Conservation (phyloP, 1,140 invertebrate genomes). For the Drosophila mojavensis region DNA sequence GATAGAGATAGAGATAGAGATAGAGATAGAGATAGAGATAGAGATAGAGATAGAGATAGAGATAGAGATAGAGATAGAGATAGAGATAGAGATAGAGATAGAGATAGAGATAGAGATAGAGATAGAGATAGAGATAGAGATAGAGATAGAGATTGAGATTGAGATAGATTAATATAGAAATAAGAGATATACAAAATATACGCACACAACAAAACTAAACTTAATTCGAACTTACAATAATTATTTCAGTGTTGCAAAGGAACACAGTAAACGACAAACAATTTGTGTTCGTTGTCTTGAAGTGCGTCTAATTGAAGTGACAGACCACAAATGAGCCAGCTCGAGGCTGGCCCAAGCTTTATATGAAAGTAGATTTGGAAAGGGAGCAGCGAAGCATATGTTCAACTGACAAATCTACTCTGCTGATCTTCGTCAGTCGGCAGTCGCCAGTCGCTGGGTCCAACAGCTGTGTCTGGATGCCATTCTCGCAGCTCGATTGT, state of each 20-base stretch:
- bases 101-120: not conserved
- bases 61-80: not conserved
- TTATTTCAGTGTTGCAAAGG: too few species aligned
- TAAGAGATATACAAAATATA: not conserved
- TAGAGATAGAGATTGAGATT: not conserved
- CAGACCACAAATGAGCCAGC: not conserved
- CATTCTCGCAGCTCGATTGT: not conserved
- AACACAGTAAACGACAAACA: too few species aligned
- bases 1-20: not conserved
- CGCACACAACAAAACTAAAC: too few species aligned
- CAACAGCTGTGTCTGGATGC: constrained; percentile 1
- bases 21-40: not conserved
- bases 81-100: not conserved
- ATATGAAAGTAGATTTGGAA: not conserved
- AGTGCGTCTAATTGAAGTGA: not conserved
- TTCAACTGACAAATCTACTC: too few species aligned
- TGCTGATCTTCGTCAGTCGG: not conserved
- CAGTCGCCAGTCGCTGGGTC: too few species aligned
- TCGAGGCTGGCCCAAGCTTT: not conserved
- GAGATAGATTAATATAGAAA: not conserved
- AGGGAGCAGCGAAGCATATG: too few species aligned
- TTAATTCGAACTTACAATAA: too few species aligned
- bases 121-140: not conserved
- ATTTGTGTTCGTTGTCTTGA: too few species aligned
- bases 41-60: not conserved